Evolutionary conservation across 1,140 invertebrate species (phyloP), one percentile per base, ranked within the genome.

Genomic region (Caenorhabditis inopinata): DNA sequence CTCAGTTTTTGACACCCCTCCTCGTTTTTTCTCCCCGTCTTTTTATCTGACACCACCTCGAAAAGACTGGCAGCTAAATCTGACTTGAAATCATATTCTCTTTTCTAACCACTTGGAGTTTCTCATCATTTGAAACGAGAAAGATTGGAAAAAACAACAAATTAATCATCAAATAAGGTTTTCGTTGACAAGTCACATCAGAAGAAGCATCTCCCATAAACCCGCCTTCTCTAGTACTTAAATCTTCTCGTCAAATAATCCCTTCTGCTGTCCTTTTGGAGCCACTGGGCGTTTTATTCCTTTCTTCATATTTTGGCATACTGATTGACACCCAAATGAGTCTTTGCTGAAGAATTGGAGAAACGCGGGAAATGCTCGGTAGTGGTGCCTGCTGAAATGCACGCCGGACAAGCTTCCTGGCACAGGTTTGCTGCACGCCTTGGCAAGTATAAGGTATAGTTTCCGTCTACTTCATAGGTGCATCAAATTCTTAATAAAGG

Each of bases 351-450:
- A 68, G 58, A 68, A 68, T 68, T 68, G 58, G 58, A 68, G 58
- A 68, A 68, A 42, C 58, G 29, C 58, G 58, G 58, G 58, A 68
- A 68, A 68, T 68, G 58, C 58, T 68, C 58, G 58, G 58, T 68
- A 68, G 58, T 68, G 58, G 58, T 68, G 58, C 58, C 58, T 68
- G 58, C 58, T 68, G 58, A 68, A 68, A 68, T 68, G 58, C 58
- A 68, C 58, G 58, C 58, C 58, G 58, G 58, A 68, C 58, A 68
- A 68, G 58, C 58, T 68, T 68, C 58, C 58, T 68, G 58, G 58
- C 58, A 68, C 58, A 68, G 58, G 58, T 68, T 68, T 68, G 58
- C 58, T 68, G 58, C 58, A 68, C 58, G 58, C 58, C 58, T 68
- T 68, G 58, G 58, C 58, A 68, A 68, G 58, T 68, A 68, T 68